phyloP scores from a whole-genome alignment of 2,113 vertebrate genomes.

The Bucco capensis region DNA sequence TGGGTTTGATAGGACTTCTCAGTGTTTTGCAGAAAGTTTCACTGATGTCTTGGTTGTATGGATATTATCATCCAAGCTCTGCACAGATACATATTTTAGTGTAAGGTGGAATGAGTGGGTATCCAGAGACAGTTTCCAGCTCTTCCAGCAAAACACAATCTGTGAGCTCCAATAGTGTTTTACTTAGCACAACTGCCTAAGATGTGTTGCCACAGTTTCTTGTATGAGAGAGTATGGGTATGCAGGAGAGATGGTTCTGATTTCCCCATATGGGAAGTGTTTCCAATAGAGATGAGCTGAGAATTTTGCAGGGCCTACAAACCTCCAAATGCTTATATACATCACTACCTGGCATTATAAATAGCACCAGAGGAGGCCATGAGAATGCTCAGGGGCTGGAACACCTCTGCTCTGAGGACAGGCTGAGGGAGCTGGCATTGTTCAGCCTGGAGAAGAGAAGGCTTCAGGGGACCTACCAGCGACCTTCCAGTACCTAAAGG shows the following conservation, averaged over 20 bases:
- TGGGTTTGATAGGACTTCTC: neutral
- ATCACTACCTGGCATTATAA: neutral
- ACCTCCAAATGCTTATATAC: neutral
- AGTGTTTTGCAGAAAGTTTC: neutral
- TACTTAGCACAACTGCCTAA: neutral
- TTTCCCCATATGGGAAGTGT: neutral
- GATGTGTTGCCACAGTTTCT: rapidly evolving
- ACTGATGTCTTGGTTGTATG: neutral
- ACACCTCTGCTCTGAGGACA: too few relatives aligned
- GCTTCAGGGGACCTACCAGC: too few relatives aligned
- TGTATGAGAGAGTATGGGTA: neutral
- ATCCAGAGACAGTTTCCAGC: neutral
- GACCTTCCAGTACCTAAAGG: too few relatives aligned
- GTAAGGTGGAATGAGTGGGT: neutral
- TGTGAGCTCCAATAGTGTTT: neutral
- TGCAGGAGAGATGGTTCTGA: neutral
- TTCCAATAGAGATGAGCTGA: neutral
- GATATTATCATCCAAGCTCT: neutral
- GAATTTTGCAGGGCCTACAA: neutral
- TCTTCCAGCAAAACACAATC: neutral
- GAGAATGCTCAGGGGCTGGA: too few relatives aligned
- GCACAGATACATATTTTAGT: neutral
- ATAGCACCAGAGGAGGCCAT: too few relatives aligned
- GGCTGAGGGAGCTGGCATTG: too few relatives aligned
- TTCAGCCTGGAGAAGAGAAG: too few relatives aligned